Percentiles rank a stretch among this genome's conserved stretches.
phyloP scores from a whole-genome alignment of 2,113 vertebrate species.

The Toxostoma redivivum region DNA sequence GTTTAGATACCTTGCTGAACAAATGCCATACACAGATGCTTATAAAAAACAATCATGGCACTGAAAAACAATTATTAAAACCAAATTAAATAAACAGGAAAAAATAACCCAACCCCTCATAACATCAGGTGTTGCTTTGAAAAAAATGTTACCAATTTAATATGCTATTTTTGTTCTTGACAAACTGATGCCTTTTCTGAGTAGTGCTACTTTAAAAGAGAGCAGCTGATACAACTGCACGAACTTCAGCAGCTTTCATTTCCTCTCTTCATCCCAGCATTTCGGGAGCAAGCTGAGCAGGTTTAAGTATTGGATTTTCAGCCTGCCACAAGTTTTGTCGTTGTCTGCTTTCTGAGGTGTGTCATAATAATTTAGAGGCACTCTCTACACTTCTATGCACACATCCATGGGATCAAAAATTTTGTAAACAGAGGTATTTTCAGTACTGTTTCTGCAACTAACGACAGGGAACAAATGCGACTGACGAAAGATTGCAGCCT shows the following conservation, averaged over 20 bases:
- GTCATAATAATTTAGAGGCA: background rate
- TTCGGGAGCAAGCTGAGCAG: background rate
- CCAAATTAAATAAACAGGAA: background rate
- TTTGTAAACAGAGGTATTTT: conserved; percentile 9
- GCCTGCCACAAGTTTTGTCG: background rate
- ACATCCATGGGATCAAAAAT: background rate
- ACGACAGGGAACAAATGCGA: conserved; percentile 75
- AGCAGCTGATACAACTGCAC: background rate
- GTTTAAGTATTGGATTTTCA: background rate
- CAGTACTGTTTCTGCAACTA: conserved; percentile 21
- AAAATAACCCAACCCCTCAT: background rate
- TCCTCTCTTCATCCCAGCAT: background rate
- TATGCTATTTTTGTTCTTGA: background rate
- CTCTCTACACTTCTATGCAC: background rate
- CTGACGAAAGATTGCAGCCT: conserved; percentile 71
- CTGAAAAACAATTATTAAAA: background rate
- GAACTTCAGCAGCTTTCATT: conserved; percentile 9
- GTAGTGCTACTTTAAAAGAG: background rate
- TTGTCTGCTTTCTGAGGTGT: background rate
- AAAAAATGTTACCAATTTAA: background rate
- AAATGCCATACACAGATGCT: background rate
- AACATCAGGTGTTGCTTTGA: background rate
- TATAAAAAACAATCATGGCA: background rate
- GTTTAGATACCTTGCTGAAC: background rate
- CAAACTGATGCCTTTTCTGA: background rate